Conservation (phyloP, 2,113 vertebrate genomes). For the Varanus komodoensis region DNA sequence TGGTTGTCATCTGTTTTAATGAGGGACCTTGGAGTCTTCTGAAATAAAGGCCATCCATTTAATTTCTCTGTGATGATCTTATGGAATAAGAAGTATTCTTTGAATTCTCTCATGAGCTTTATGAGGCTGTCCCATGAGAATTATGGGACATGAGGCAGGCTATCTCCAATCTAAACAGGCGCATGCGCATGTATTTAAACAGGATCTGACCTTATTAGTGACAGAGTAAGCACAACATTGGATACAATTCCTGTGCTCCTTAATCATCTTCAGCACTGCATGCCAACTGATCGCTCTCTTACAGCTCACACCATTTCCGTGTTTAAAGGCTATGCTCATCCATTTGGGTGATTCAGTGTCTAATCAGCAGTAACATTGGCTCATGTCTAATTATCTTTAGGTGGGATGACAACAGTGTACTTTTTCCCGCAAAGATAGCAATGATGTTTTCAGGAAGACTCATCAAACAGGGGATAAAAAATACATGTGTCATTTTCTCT, state of each 20-base stretch:
- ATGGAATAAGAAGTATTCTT: background rate
- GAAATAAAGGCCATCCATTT: background rate
- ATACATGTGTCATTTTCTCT: background rate
- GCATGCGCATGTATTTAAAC: background rate
- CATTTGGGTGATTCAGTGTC: constrained; percentile 16
- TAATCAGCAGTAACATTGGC: constrained; percentile 14
- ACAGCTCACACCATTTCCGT: background rate
- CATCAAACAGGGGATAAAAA: background rate
- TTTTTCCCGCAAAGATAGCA: background rate
- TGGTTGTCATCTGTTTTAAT: background rate
- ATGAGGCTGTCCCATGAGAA: background rate
- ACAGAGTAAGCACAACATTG: background rate
- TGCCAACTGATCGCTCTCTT: background rate
- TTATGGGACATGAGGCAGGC: background rate
- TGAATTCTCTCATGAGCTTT: background rate
- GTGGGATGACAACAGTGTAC: background rate
- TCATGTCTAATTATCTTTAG: constrained; percentile 16
- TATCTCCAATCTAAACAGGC: background rate
- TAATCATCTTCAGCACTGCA: background rate
- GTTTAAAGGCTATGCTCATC: constrained; percentile 4
- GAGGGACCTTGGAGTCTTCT: background rate
- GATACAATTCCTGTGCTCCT: background rate
- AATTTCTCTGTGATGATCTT: background rate
- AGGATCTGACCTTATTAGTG: background rate
- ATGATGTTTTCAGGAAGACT: background rate